Evolutionary conservation across 2,797 vertebrate genomes (phyloP), one percentile per base, ranked within the genome.

Genomic region (Melanotaenia parkinsoni): DNA sequence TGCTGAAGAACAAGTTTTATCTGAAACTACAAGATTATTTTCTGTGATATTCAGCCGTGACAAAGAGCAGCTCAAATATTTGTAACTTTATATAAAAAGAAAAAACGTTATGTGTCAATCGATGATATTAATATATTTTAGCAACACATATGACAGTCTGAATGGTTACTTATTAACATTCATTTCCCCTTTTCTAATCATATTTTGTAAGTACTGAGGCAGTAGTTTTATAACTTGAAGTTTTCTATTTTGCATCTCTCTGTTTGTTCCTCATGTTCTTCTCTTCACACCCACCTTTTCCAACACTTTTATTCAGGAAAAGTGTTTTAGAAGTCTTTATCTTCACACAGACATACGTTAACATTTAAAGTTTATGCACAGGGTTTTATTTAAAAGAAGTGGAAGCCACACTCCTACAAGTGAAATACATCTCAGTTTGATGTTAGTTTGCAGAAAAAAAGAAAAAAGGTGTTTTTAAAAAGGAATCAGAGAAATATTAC

Each of bases 21-120:
- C 60, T 33, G 62, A 37, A 45, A 54, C 67, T 61, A 59, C 20
- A 40, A n/a, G 11, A 65, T 70, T 30, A 30, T 66, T 51, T 63
- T 26, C 33, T 28, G 8, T 45, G n/a, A 33, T 57, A 54, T 28
- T 45, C 18, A 45, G 22, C 13, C 20, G 3, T 28, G 5, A 18
- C 22, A 47, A 45, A 69, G 58, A 61, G 4, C 51, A n/a, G 10
- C 1, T 63, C 10, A 71, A 62, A 58, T 37, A 66, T 35, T 58
- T 53, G 11, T 30, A 30, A 54, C 12, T 43, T 56, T 24, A 43
- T 5, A 58, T 33, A 47, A 63, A 66, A 30, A 0, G 18, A 10
- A 16, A 40, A 26, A 14, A 13, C 13, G 1, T 8, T 45, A 5
- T 45, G 16, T 47, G 20, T 43, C 14, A 18, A 43, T n/a, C 0